Conservation (phyloP, 2,113 vertebrate species). For the Myotis davidii region DNA sequence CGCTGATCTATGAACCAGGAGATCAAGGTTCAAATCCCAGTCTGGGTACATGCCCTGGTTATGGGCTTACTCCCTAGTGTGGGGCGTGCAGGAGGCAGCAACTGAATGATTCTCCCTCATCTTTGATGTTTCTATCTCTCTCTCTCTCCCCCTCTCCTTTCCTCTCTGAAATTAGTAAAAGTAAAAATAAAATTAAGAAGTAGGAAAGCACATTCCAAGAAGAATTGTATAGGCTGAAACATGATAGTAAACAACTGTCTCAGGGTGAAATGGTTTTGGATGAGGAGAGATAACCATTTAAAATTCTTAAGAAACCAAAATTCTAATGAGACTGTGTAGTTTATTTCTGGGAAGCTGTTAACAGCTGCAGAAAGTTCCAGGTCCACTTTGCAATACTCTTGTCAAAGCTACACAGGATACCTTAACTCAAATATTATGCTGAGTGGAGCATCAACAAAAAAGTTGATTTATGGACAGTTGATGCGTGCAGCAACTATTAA, state of each 20-base stretch:
- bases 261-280: conserved; percentile 6
- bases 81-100: no score
- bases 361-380: background rate
- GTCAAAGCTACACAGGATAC: background rate
- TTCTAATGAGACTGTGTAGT: background rate
- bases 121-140: no score
- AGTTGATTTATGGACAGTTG: background rate
- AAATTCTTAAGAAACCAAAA: conserved; percentile 35
- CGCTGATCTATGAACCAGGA: no score
- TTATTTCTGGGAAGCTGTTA: conserved; percentile 5
- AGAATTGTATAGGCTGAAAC: background rate
- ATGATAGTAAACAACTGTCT: background rate
- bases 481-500: background rate
- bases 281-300: background rate
- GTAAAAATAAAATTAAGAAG: no score
- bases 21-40: no score
- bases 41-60: no score
- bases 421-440: background rate
- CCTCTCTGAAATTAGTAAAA: no score
- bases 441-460: background rate
- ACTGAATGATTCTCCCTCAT: no score
- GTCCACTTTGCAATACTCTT: background rate
- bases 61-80: no score
- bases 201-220: background rate
- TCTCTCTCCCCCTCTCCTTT: no score